A percentile compares a stretch with the other conserved stretches of the same genome.
Conservation (phyloP, 2,888 invertebrate genomes). For the Dexiosoma caninum region DNA sequence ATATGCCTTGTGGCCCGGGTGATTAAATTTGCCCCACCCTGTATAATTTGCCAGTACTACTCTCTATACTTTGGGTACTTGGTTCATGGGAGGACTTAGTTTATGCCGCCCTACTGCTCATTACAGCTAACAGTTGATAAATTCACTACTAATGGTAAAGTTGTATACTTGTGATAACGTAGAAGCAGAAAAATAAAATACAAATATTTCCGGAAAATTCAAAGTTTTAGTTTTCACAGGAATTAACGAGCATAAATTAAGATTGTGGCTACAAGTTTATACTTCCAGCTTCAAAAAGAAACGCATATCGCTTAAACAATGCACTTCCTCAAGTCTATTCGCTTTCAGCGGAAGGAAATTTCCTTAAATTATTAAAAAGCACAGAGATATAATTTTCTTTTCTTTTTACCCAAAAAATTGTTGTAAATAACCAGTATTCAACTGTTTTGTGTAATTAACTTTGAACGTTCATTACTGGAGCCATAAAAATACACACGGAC, state of each 20-base stretch:
- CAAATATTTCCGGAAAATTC: neutral
- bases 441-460: slow-evolving; percentile 11
- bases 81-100: too few relatives aligned
- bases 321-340: neutral
- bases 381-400: neutral
- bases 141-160: too few relatives aligned
- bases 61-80: too few relatives aligned
- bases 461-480: neutral
- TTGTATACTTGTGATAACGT: too few relatives aligned
- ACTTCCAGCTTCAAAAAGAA: slow-evolving; percentile 5
- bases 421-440: neutral
- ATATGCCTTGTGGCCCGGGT: too few relatives aligned
- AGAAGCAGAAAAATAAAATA: too few relatives aligned
- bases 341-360: slow-evolving; percentile 55
- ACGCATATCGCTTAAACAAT: neutral
- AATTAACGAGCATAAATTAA: neutral
- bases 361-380: slow-evolving; percentile 41
- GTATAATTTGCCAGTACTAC: too few relatives aligned
- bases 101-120: too few relatives aligned
- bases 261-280: neutral
- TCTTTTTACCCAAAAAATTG: neutral
- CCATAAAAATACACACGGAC: neutral
- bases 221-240: neutral
- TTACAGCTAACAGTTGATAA: too few relatives aligned
- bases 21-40: too few relatives aligned